phyloP scores from a whole-genome alignment of 2,888 invertebrate genomes.

The Anthophora plumipes region DNA sequence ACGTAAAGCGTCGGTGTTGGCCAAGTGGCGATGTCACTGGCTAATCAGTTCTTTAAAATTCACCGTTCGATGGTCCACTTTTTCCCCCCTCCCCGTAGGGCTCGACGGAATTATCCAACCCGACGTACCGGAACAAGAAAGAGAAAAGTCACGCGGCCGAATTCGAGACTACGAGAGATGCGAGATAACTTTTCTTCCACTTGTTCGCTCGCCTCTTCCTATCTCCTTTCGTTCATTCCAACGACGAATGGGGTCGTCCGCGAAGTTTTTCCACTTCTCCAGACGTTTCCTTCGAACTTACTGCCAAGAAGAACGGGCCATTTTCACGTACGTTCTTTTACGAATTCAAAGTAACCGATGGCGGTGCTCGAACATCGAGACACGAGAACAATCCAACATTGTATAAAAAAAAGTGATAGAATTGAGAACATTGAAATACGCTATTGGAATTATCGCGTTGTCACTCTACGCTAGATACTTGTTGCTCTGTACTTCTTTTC shows the following conservation, averaged over 20 bases:
- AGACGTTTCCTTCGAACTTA: conserved; percentile 24
- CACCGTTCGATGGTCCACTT: conserved; percentile 11
- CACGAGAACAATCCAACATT: not conserved
- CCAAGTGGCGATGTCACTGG: not conserved
- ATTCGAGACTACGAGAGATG: conserved; percentile 40
- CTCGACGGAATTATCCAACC: conserved; percentile 11
- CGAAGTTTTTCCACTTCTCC: conserved; percentile 60
- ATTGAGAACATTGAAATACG: not conserved
- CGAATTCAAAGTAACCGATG: conserved; percentile 36
- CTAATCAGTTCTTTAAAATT: conserved; percentile 25
- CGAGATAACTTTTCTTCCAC: conserved; percentile 56
- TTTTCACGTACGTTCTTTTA: conserved; percentile 26
- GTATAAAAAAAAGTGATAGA: too few relatives aligned
- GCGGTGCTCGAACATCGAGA: not conserved
- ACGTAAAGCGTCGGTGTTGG: not conserved
- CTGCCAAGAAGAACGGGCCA: conserved; percentile 11
- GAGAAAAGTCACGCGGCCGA: not conserved
- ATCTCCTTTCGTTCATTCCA: conserved; percentile 50
- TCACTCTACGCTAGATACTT: too few relatives aligned
- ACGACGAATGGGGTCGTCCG: conserved; percentile 61
- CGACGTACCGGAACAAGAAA: conserved; percentile 24
- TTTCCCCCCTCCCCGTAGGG: not conserved
- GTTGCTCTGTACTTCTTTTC: too few relatives aligned
- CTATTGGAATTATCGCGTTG: not conserved
- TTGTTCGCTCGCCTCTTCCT: conserved; percentile 22